Base-by-base conservation (phyloP, 2,797 vertebrate species). In the Bradypus variegatus region DNA sequence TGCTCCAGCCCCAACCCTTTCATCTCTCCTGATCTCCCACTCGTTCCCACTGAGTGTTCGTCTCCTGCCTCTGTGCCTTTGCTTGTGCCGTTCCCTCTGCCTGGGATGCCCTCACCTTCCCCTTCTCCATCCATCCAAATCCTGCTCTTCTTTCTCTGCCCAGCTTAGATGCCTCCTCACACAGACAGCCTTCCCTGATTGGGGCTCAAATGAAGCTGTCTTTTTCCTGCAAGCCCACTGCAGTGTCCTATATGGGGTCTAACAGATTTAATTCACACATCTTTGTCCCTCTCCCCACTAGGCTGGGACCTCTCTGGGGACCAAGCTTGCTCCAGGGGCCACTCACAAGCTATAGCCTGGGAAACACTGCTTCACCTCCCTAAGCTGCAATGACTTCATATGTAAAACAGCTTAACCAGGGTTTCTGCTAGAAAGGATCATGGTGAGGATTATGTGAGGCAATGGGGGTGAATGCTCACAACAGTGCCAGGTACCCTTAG, bases 401-500 rank as follows among this genome's bases (percentile, higher is more conserved):
- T 65, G 11, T 58, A 14, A 73, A 69, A 50, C 21, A 58, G 64
- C 62, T 4, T 0, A 1, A 31, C 36, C 9, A 3, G 33, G 23
- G 45, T 8, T 33, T 58, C 82, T 45, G 31, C 29, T 3, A 14
- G 76, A 36, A 55, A 14, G 21, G 76, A 1, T 23, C 50, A 8
- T 6, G 1, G 38, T 15, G 69, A 72, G 41, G 33, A 15, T n/a
- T 14, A 16, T 5, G 7, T 0, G 41, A 38, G 31, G 13, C 48
- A 2, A 13, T 0, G 21, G 11, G 21, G 55, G 23, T 3, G 18
- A 79, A 3, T 1, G 0, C 58, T 73, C 13, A 4, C 53, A 45
- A 7, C 0, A 0, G 36, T 0, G 36, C n/a, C 53, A 23, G 0
- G 69, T 1, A 25, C 29, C 9, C 27, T 14, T 12, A 29, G 14